Percentiles rank a stretch among this genome's conserved stretches.
These are phyloP conservation scores for Tonatia bakeri DNA, from an alignment of 2,113 vertebrate genomes.

Conservation along the genomic window DNA sequence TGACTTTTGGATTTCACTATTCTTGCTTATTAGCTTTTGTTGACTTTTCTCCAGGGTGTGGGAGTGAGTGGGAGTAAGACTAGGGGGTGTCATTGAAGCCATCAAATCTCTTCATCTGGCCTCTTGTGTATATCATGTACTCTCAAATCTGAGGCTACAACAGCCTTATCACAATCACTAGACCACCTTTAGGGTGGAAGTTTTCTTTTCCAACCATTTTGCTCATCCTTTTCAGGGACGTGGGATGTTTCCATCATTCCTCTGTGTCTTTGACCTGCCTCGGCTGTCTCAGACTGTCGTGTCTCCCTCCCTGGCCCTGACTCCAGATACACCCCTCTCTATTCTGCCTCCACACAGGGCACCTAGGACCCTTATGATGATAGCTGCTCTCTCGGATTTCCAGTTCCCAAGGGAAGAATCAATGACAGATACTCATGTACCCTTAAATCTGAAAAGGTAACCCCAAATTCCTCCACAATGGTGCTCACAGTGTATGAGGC, in stretches of 20 bases:
- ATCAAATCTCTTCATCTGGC: not conserved
- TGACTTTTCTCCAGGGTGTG: not conserved
- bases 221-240: not conserved
- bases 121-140: not conserved
- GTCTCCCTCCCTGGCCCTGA: not conserved
- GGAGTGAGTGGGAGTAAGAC: rapidly evolving
- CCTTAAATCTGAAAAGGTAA: not conserved
- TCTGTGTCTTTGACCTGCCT: not conserved
- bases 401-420: not conserved
- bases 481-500: not conserved
- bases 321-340: not conserved
- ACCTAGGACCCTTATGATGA: too few species aligned
- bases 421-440: too few species aligned
- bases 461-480: not conserved
- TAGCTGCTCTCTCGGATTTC: rapidly evolving
- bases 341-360: not conserved
- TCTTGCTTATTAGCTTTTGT: not conserved
- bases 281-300: rapidly evolving
- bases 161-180: not conserved
- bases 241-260: not conserved
- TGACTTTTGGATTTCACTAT: not conserved
- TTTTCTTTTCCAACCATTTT: not conserved
- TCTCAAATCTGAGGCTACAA: not conserved
- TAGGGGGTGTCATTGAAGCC: not conserved
- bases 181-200: too few species aligned